Evolutionary conservation across 2,113 vertebrate species (phyloP).

Genomic region (Puffinus mauretanicus): DNA sequence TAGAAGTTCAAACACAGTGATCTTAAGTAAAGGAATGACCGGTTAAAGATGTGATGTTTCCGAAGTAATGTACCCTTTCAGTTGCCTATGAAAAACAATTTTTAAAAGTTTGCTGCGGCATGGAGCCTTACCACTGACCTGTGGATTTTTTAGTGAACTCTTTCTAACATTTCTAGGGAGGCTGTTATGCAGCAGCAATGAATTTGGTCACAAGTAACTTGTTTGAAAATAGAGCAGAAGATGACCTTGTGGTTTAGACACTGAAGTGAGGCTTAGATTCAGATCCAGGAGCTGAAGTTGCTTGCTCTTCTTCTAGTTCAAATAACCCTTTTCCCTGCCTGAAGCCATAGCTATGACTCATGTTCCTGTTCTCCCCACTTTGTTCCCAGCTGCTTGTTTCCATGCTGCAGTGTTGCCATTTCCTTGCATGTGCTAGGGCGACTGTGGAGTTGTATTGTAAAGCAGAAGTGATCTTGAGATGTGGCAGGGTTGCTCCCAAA

Average conservation of each 20-base stretch:
- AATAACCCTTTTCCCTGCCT: background rate
- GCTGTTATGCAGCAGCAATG: background rate
- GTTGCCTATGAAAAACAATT: background rate
- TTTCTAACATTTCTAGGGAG: background rate
- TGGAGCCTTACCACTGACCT: background rate
- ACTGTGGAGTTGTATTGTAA: background rate
- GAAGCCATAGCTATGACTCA: background rate
- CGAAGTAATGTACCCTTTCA: background rate
- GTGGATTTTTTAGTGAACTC: background rate
- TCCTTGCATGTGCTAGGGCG: accelerated
- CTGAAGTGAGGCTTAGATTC: background rate
- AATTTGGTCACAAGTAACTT: background rate
- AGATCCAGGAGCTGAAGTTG: background rate
- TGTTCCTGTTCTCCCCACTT: background rate
- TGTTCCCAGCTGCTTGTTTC: background rate
- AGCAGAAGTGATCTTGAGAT: background rate
- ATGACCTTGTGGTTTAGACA: background rate
- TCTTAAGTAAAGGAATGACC: background rate
- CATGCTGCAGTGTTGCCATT: background rate
- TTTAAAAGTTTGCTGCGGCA: background rate
- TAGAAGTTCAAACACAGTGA: background rate
- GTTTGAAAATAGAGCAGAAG: background rate
- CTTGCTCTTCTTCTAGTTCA: background rate
- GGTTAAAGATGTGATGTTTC: background rate
- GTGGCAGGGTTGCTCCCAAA: background rate